Evolutionary conservation across 2,113 vertebrate genomes (phyloP), one percentile per base, ranked within the genome.

Genomic region (Dromas ardeola): DNA sequence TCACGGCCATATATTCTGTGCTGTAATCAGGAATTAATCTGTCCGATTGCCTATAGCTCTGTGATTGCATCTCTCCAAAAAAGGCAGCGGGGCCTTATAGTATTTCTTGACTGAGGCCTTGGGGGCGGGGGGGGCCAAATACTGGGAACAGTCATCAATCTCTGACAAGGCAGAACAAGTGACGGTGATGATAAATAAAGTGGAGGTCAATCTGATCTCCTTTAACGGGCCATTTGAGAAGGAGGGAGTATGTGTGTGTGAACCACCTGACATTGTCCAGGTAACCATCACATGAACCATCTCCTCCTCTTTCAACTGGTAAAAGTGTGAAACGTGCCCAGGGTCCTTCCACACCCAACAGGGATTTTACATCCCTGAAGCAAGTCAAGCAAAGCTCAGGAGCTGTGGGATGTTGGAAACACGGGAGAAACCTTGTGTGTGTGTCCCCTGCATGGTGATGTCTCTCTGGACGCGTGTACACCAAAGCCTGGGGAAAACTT

Each of bases 11-110:
- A 85, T 91, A 95, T 91, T 92, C 79, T 84, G 49, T 3, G 3
- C n/a, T 76, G 72, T 92, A 88, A 92, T 78, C 65, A 78, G 83
- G 61, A 95, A 88, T 95, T 78, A 95, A 81, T 83, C 86, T 93
- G 82, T 61, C 82, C 15, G 4, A 4, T 56, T 93, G 80, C 92
- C 88, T 78, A 43, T 66, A 92, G 71, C 65, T 88, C 76, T 81
- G 69, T 85, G 70, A 93, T 47, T 93, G 69, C 82, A 66, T 47
- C 38, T 78, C 65, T 90, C 27, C 56, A 49, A 81, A 90, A 90
- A 74, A 95, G 80, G 18, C 52, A 66, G 55, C 26, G 11, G 45
- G 43, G 56, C 52, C 55, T 78, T 86, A 62, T 1, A 79, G 69
- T 53, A 58, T 78, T 92, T 84, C 58, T 67, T 36, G 81, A 25